Evolutionary conservation across 53 echinoderm and acorn worm genomes (phyloP), one percentile per base, ranked within the genome.

Genomic region (Echinarachnius parma): DNA sequence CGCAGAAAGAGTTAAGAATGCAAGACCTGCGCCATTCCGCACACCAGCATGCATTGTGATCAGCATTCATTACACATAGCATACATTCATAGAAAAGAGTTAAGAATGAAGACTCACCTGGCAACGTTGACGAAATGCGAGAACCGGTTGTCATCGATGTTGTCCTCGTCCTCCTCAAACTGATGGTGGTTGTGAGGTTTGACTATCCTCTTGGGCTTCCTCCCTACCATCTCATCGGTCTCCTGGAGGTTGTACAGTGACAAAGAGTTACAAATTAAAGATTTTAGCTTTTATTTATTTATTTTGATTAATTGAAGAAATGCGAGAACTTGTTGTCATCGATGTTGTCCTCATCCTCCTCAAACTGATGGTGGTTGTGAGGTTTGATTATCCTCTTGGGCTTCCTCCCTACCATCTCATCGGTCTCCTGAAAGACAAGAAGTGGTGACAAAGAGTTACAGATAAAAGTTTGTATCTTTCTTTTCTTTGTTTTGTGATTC

Each of bases 351-450:
- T 59, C 67, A 18, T 78, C 88, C 35, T 72, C 69, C 25, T 78
- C 91, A 35, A 34, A 75, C 53, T 64, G 50, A 31, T 76, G 78
- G 59, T 82, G 69, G 29, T 80, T 57, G 39, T 59, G 59, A 52
- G 62, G 78, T 26, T 52, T 61, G 2, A 59, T 52, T 10, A 80
- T 60, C 59, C 82, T 84, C 61, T 76, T 81, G 23, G 87, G 82
- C 58, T 80, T 72, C 80, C 80, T 88, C 53, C 52, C 48, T 20
- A 85, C 82, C 71, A 98, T 66, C 68, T 92, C 87, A 15, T 92
- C 92, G 1, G 98, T 98, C 77, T 98, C 98, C 98, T 98, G 61
- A 21, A 75, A 24, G n/a, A n/a, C n/a, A n/a, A n/a, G n/a, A n/a
- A n/a, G n/a, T n/a, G n/a, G n/a, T n/a, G n/a, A n/a, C n/a, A n/a